Base-by-base conservation (phyloP, 2,113 vertebrate species). In the Suricata suricatta region DNA sequence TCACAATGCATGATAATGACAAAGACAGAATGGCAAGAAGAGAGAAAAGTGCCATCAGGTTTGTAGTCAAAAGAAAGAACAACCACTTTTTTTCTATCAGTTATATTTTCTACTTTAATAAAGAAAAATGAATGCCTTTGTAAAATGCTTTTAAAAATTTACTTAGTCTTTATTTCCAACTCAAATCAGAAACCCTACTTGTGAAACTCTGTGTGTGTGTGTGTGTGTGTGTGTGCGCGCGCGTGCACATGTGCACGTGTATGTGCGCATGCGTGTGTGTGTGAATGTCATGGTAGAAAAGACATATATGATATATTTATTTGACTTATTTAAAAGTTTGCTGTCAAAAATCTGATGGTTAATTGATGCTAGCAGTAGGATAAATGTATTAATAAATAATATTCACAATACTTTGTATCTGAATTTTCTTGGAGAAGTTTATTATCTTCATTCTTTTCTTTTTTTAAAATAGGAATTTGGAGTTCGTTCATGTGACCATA, bases 81-180 rank as follows among this genome's bases (percentile, higher is more conserved):
- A 33, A 77, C 17, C 4, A 25, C 1, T 64, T 10, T 89, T 47
- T 66, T 64, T n/a, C 10, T 88, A 44, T 72, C 5, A 63, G 21
- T 83, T 80, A 60, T 19, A 74, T 83, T 88, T 95, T 15, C 31
- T 35, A 38, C 85, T 76, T 91, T 29, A 91, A 77, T 84, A 92
- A 93, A 60, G 12, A 81, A 96, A 97, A 94, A 71, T 6, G 17
- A 96, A 82, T 72, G 19, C 9, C 77, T 52, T 88, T 69, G 8
- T 17, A 82, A 69, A 88, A 54, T 21, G 14, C 16, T 50, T 41
- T 83, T 84, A 29, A 29, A 60, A 95, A 85, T 71, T 52, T 82
- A n/a, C 15, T 96, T 81, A 76, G 57, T 68, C 35, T 77, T 95
- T 21, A 95, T 69, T 93, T 90, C 44, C 31, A 69, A 84, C 5